phyloP scores from a whole-genome alignment of 2,113 vertebrate genomes.

The Clarias batrachus region DNA sequence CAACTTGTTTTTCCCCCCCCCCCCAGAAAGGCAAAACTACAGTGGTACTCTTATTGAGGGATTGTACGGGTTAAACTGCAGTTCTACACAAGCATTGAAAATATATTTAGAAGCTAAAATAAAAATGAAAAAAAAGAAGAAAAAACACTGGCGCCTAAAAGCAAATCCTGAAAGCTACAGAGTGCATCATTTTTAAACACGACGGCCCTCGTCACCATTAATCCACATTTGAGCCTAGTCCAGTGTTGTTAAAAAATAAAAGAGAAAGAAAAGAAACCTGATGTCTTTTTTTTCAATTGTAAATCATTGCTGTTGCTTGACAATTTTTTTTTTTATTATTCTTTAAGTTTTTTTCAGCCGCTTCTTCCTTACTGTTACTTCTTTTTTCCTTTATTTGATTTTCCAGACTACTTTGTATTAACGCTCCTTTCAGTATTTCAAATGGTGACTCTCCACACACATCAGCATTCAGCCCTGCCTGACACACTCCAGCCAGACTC shows the following conservation, averaged over 20 bases:
- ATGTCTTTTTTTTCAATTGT: constrained; percentile 50
- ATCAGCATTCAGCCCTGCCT: constrained; percentile 82
- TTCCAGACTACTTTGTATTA: constrained; percentile 49
- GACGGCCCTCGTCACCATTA: constrained; percentile 68
- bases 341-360: constrained; percentile 78
- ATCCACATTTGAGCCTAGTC: constrained; percentile 80
- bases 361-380: constrained; percentile 80
- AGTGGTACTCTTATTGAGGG: constrained; percentile 66
- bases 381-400: constrained; percentile 66
- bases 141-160: constrained; percentile 87
- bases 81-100: constrained; percentile 91
- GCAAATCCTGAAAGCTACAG: constrained; percentile 80
- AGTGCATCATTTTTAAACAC: constrained; percentile 62
- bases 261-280: constrained; percentile 59
- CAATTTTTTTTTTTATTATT: constrained; percentile 71
- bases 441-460: constrained; percentile 74
- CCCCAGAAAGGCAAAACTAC: constrained; percentile 67
- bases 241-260: constrained; percentile 84
- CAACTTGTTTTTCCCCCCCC: not conserved
- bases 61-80: constrained; percentile 74
- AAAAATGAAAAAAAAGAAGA: constrained; percentile 46
- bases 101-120: constrained; percentile 72
- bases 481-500: constrained; percentile 57
- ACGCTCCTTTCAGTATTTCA: constrained; percentile 46
- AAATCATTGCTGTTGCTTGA: constrained; percentile 67